These are phyloP conservation scores for Mobula hypostoma DNA, from an alignment of 2,113 vertebrate genomes.

Conservation along the genomic window DNA sequence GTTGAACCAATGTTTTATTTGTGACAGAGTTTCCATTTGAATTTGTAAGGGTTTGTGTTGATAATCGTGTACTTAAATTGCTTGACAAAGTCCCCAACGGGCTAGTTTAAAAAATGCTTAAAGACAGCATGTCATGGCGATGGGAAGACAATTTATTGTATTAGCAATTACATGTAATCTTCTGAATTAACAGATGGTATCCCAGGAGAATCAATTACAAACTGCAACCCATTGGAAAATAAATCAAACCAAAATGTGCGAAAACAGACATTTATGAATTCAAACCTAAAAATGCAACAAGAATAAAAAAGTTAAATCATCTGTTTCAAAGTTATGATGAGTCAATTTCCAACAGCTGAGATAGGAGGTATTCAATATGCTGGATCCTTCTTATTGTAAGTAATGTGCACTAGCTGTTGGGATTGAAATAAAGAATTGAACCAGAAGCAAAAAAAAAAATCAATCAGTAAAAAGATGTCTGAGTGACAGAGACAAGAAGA, in stretches of 20 bases:
- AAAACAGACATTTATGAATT: background rate
- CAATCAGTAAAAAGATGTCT: no score
- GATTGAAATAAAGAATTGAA: background rate
- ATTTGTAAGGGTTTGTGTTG: background rate
- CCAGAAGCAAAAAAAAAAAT: background rate
- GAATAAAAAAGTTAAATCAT: background rate
- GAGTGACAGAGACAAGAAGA: background rate
- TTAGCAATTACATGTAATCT: slow-evolving; percentile 34
- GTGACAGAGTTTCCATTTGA: background rate
- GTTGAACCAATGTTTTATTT: background rate
- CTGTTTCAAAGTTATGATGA: background rate
- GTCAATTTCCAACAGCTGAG: background rate
- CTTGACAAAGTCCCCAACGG: background rate
- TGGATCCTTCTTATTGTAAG: background rate
- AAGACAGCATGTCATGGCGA: slow-evolving; percentile 26
- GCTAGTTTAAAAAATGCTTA: slow-evolving; percentile 27
- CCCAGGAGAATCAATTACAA: slow-evolving; percentile 24
- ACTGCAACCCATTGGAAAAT: slow-evolving; percentile 20
- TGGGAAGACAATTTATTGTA: slow-evolving; percentile 35
- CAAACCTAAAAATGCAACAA: background rate
- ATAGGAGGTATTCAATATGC: background rate
- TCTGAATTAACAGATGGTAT: slow-evolving; percentile 4
- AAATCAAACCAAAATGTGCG: background rate
- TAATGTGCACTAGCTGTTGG: background rate
- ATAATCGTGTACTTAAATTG: background rate